A percentile compares a stretch with the other conserved stretches of the same genome.
Evolutionary conservation across 2,113 vertebrate species (phyloP).

Genomic region (Raphicerus campestris): DNA sequence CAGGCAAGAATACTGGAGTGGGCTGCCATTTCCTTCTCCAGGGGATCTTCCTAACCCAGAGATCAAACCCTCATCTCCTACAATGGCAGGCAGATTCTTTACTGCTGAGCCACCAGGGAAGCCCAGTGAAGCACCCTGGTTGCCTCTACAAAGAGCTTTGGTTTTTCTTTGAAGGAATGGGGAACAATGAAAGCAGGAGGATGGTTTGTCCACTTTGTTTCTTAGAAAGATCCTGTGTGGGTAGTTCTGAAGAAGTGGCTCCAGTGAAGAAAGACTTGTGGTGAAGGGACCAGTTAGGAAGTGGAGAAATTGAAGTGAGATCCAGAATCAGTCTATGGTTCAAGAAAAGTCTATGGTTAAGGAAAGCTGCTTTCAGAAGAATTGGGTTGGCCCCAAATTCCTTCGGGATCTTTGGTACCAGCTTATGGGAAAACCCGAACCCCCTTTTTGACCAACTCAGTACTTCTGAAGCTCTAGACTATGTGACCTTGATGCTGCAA

Average conservation of each 20-base stretch:
- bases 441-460: not conserved
- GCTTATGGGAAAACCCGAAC: not conserved
- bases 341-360: not conserved
- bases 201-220: not conserved
- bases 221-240: not conserved
- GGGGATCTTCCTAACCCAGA: not conserved
- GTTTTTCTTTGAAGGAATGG: not conserved
- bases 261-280: not conserved
- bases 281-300: not conserved
- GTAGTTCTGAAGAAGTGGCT: not conserved
- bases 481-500: not conserved
- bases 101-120: not conserved
- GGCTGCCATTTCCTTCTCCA: not conserved
- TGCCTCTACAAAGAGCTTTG: not conserved
- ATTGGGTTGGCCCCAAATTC: not conserved
- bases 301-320: not conserved
- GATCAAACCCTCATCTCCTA: not conserved
- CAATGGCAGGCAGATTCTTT: not conserved
- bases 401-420: not conserved
- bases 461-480: not conserved
- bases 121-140: not conserved
- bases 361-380: not conserved
- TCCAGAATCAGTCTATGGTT: not conserved
- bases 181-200: not conserved
- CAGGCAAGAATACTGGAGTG: not conserved